phyloP scores from a whole-genome alignment of 2,888 invertebrate species.

The Harpagoxenus sublaevis region DNA sequence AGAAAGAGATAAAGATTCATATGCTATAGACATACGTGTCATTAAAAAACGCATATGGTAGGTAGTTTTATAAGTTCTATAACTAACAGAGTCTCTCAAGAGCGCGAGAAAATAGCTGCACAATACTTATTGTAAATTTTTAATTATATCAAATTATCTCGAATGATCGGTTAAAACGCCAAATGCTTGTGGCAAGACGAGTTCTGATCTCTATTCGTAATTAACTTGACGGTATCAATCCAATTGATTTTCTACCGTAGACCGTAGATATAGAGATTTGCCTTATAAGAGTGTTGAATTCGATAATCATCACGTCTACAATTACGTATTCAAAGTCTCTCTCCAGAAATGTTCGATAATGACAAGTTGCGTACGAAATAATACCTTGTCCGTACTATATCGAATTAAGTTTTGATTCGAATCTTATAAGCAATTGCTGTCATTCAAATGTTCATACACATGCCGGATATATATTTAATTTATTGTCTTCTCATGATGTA shows the following conservation, averaged over 20 bases:
- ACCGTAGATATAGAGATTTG: constrained; percentile 24
- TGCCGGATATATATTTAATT: neutral
- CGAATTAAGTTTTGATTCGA: constrained; percentile 1
- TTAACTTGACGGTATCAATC: constrained; percentile 72
- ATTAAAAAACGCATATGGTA: neutral
- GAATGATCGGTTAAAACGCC: constrained; percentile 72
- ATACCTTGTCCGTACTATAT: neutral
- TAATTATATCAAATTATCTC: constrained; percentile 69
- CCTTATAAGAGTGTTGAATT: neutral
- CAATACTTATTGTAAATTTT: constrained; percentile 45
- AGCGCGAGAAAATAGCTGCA: neutral
- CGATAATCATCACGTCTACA: neutral
- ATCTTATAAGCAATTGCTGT: neutral
- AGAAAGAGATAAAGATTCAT: neutral
- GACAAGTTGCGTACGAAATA: too few species aligned
- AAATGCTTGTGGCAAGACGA: constrained; percentile 63
- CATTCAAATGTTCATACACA: neutral
- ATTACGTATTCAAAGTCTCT: neutral
- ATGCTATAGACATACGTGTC: neutral
- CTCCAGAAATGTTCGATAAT: constrained; percentile 6
- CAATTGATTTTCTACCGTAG: constrained; percentile 64
- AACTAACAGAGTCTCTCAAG: neutral
- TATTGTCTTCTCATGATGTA: constrained; percentile 10
- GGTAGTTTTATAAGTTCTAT: neutral
- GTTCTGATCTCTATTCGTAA: constrained; percentile 63